A percentile compares a stretch with the other conserved stretches of the same genome.
Evolutionary conservation across 2,888 invertebrate genomes (phyloP).

Genomic region (Temnothorax ravouxi): DNA sequence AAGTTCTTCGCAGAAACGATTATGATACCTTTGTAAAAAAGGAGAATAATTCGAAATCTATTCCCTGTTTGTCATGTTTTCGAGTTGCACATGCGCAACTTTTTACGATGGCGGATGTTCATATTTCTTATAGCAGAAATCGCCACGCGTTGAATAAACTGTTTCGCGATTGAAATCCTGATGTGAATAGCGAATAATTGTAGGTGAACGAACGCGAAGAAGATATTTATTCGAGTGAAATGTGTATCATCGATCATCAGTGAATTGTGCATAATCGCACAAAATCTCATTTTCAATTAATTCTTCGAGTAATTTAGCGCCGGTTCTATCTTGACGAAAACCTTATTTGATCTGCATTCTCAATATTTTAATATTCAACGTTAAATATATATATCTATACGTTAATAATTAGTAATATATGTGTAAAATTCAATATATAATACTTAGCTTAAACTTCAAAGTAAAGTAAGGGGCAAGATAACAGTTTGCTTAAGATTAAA

Average conservation of each 20-base stretch:
- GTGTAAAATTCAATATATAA: not conserved
- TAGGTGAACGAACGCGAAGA: conserved; percentile 16
- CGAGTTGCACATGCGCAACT: not conserved
- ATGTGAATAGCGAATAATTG: conserved; percentile 45
- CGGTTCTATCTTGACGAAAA: not conserved
- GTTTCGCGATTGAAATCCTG: conserved; percentile 57
- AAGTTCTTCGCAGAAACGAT: not conserved
- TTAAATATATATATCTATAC: not conserved
- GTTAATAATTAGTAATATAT: not conserved
- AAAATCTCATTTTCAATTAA: not conserved
- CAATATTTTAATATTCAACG: not conserved
- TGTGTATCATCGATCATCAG: too few species aligned
- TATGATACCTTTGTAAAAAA: not conserved
- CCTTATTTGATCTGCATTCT: not conserved
- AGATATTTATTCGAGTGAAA: not conserved
- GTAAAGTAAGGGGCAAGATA: not conserved
- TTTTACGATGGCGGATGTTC: not conserved
- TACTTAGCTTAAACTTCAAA: not conserved
- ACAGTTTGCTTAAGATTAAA: not conserved
- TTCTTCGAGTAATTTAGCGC: not conserved
- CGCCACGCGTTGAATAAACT: conserved; percentile 40
- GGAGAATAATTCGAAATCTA: not conserved
- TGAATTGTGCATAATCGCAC: too few species aligned
- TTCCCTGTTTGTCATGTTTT: not conserved
- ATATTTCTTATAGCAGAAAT: not conserved